These are phyloP conservation scores for Percopsis transmontana DNA, from an alignment of 2,113 vertebrate genomes.

Conservation along the genomic window DNA sequence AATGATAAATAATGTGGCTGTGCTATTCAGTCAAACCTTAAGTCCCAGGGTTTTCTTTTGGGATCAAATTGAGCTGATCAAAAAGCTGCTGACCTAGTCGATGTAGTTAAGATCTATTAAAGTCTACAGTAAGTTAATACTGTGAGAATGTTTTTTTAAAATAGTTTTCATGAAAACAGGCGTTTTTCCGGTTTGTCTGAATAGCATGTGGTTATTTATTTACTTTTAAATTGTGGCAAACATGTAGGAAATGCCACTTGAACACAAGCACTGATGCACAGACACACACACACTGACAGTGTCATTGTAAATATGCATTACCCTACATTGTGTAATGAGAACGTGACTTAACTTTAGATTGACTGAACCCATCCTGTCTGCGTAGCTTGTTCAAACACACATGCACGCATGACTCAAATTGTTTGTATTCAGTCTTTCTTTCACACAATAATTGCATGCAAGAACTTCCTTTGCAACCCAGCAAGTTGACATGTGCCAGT, in stretches of 20 bases:
- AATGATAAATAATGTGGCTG: conserved; percentile 56
- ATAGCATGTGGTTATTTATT: conserved; percentile 66
- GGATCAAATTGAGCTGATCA: conserved; percentile 45
- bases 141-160: conserved; percentile 24
- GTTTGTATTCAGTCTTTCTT: conserved; percentile 5
- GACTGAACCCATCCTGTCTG: conserved; percentile 63
- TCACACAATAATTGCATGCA: conserved; percentile 42
- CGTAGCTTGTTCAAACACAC: conserved; percentile 52
- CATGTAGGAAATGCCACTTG: conserved; percentile 44
- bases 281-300: conserved; percentile 40
- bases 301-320: conserved; percentile 61
- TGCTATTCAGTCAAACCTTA: conserved; percentile 71
- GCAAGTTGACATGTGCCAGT: conserved; percentile 10
- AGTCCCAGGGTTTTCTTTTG: conserved; percentile 39
- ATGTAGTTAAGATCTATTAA: conserved; percentile 44
- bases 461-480: conserved; percentile 21
- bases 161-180: conserved; percentile 28
- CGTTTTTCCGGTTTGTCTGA: conserved; percentile 65
- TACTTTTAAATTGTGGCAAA: conserved; percentile 46
- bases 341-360: conserved; percentile 63
- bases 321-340: conserved; percentile 35
- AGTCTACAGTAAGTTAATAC: conserved; percentile 42
- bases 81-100: conserved; percentile 35
- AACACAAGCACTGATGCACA: conserved; percentile 38
- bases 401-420: conserved; percentile 48